Percentiles rank a stretch among this genome's conserved stretches.
Conservation (phyloP, 2,888 invertebrate genomes). For the Leptinotarsa juncta region DNA sequence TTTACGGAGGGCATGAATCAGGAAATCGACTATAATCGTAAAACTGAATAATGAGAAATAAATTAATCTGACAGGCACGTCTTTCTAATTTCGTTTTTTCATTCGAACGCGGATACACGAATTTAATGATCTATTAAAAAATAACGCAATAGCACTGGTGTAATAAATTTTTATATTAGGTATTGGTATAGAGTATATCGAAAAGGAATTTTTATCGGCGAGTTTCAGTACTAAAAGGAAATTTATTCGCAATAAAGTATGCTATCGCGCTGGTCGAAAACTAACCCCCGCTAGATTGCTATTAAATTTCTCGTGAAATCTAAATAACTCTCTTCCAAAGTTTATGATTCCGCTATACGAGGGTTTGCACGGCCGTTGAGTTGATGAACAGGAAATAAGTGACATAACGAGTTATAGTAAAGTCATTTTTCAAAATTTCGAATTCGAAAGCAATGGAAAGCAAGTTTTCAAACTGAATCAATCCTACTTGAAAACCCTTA, state of each 20-base stretch:
- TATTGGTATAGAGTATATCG: constrained; percentile 24
- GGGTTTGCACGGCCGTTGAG: neutral
- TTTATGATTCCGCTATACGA: constrained; percentile 6
- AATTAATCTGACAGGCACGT: constrained; percentile 1
- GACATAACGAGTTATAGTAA: neutral
- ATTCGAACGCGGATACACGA: constrained; percentile 4
- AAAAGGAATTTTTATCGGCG: constrained; percentile 41
- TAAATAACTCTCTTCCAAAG: constrained; percentile 36
- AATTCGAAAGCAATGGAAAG: no score
- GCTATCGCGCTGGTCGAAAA: constrained; percentile 34
- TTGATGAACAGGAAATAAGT: neutral
- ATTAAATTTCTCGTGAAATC: constrained; percentile 49
- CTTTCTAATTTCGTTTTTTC: neutral
- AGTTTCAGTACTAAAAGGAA: constrained; percentile 37
- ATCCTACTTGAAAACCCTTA: no score
- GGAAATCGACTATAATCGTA: neutral
- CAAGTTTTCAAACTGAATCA: no score
- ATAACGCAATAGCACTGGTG: constrained; percentile 24
- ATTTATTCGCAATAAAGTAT: constrained; percentile 43
- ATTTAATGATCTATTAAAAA: constrained; percentile 8
- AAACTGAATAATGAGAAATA: neutral
- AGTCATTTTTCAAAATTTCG: no score
- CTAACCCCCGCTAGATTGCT: constrained; percentile 38
- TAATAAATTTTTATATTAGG: constrained; percentile 32
- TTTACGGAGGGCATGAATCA: neutral